Conservation (phyloP, 1,140 invertebrate genomes). For the Drosophila punjabiensis region DNA sequence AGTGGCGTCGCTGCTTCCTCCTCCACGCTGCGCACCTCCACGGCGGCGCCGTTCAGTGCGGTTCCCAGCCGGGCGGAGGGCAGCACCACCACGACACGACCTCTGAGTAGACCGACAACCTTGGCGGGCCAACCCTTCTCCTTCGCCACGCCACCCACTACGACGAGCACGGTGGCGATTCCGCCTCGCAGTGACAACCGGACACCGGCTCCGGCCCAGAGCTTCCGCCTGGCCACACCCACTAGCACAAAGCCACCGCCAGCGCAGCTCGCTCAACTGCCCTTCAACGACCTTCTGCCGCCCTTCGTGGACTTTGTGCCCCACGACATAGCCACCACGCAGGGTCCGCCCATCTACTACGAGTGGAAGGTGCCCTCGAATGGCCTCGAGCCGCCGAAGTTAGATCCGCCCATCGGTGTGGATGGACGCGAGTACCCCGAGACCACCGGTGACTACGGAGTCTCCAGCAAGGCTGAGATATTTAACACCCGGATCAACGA, state of each 20-base stretch:
- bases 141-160: conserved; percentile 39
- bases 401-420: conserved; percentile 77
- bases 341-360: conserved; percentile 88
- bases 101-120: conserved; percentile 62
- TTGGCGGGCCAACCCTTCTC: conserved; percentile 74
- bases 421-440: conserved; percentile 80
- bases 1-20: conserved; percentile 2
- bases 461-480: conserved; percentile 32
- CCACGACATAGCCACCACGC: conserved; percentile 86
- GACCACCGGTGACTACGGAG: conserved; percentile 56
- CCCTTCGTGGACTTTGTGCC: conserved; percentile 75
- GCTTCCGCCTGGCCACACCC: conserved; percentile 60
- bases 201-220: conserved; percentile 73
- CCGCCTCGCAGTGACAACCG: conserved; percentile 40
- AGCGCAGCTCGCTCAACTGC: conserved; percentile 28
- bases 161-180: conserved; percentile 38
- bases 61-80: conserved; percentile 16
- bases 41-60: conserved; percentile 71
- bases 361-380: conserved; percentile 88
- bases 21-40: conserved; percentile 51
- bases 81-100: conserved; percentile 56
- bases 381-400: conserved; percentile 86
- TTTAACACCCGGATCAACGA: conserved; percentile 64
- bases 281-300: conserved; percentile 73
- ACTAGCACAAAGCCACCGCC: conserved; percentile 12